Evolutionary conservation across 2,888 invertebrate genomes (phyloP).

Genomic region (Scaptomyza parva): DNA sequence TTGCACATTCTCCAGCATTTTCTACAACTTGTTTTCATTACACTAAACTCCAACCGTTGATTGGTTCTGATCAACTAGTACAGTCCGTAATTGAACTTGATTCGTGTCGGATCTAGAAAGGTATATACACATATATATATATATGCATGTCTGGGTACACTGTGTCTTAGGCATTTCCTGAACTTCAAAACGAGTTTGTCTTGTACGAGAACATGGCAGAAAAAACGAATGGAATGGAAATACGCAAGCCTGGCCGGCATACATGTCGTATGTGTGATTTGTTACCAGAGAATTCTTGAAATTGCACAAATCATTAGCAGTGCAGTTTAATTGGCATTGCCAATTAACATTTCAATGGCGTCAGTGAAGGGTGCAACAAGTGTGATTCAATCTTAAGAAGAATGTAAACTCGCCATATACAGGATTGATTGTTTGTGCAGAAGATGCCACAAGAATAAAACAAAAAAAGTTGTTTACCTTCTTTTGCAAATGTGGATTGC

Average conservation of each 20-base stretch:
- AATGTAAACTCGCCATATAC: background rate
- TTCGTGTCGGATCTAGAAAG: conserved; percentile 48
- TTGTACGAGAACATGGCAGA: conserved; percentile 44
- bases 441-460: conserved; percentile 57
- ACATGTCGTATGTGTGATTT: conserved; percentile 64
- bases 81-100: conserved; percentile 15
- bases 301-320: conserved; percentile 59
- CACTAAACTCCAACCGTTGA: background rate
- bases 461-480: conserved; percentile 70
- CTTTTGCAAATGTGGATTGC: conserved; percentile 60
- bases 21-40: background rate
- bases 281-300: conserved; percentile 60
- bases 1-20: conserved; percentile 25
- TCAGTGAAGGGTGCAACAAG: conserved; percentile 49
- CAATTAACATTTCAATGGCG: conserved; percentile 40
- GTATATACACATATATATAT: too few relatives aligned
- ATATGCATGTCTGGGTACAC: conserved; percentile 14
- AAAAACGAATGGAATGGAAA: conserved; percentile 10
- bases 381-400: conserved; percentile 19
- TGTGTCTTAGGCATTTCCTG: conserved; percentile 67
- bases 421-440: conserved; percentile 8
- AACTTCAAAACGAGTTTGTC: conserved; percentile 74
- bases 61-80: conserved; percentile 9
- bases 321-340: conserved; percentile 64
- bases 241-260: conserved; percentile 37